phyloP scores from a whole-genome alignment of 23 tunicate species.

The Phallusia fumigata region DNA sequence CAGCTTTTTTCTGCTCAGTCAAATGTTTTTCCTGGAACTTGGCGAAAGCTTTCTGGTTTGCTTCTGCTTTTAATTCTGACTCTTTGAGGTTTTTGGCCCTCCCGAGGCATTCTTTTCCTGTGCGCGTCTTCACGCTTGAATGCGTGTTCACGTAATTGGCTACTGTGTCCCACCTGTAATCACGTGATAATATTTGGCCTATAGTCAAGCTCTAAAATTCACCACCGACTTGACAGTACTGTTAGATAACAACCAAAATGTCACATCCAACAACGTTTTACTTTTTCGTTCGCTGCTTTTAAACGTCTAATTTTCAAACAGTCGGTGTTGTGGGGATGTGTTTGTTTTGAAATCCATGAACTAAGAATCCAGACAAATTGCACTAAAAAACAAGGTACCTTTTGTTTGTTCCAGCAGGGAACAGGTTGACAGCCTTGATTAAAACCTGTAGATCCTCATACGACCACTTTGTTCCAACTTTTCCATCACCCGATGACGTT shows the following conservation, averaged over 20 bases:
- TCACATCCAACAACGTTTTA: neutral
- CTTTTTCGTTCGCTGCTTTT: neutral
- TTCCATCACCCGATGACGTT: slow-evolving; percentile 6
- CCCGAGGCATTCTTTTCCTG: slow-evolving; percentile 72
- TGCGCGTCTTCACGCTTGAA: slow-evolving; percentile 34
- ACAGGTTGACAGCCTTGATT: slow-evolving; percentile 77
- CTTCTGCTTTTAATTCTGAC: slow-evolving; percentile 75
- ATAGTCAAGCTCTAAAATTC: neutral
- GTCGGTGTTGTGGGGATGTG: too few species aligned
- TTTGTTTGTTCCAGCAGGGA: slow-evolving; percentile 90
- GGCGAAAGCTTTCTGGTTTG: slow-evolving; percentile 83
- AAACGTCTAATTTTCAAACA: neutral
- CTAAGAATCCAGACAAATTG: too few species aligned
- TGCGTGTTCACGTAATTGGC: slow-evolving; percentile 78
- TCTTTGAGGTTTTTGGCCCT: slow-evolving; percentile 80
- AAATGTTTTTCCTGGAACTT: slow-evolving; percentile 79
- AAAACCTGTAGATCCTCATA: slow-evolving; percentile 78
- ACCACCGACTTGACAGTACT: neutral
- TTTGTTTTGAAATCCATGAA: too few species aligned
- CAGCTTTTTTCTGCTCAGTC: slow-evolving; percentile 20
- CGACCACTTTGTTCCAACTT: slow-evolving; percentile 50
- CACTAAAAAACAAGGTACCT: slow-evolving; percentile 18
- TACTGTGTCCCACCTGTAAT: slow-evolving; percentile 79
- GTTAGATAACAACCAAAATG: neutral
- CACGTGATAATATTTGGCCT: neutral